phyloP scores from a whole-genome alignment of 2,888 invertebrate species.

The Lamellibrachia columna region DNA sequence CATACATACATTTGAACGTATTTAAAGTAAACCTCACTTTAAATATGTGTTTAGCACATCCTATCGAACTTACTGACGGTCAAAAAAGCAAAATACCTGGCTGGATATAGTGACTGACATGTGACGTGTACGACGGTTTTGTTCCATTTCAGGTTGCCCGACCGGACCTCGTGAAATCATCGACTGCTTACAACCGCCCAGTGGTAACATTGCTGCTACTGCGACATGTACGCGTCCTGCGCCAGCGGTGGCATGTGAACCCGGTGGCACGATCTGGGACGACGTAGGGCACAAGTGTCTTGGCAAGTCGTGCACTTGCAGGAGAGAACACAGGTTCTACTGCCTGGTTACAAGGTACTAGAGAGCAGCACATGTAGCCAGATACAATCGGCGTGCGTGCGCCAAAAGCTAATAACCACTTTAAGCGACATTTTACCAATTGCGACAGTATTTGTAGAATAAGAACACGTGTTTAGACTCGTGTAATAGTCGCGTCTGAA shows the following conservation, averaged over 20 bases:
- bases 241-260: background rate
- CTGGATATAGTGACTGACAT: background rate
- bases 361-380: background rate
- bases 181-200: background rate
- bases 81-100: background rate
- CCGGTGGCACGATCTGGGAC: background rate
- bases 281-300: background rate
- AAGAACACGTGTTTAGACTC: too few relatives aligned
- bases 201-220: slow-evolving; percentile 17
- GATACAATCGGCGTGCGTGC: background rate
- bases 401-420: too few relatives aligned
- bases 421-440: too few relatives aligned
- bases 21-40: too few relatives aligned
- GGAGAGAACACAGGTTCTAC: background rate
- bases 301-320: background rate
- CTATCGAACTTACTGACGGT: background rate
- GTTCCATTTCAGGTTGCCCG: background rate
- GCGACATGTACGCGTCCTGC: slow-evolving; percentile 1
- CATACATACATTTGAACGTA: too few relatives aligned
- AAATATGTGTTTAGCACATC: too few relatives aligned
- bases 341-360: background rate
- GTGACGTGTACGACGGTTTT: background rate
- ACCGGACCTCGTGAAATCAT: background rate
- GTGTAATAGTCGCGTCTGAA: too few relatives aligned
- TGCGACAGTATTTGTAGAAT: too few relatives aligned